Evolutionary conservation across 2,113 vertebrate species (phyloP).

Genomic region (Rhizomys pruinosus): DNA sequence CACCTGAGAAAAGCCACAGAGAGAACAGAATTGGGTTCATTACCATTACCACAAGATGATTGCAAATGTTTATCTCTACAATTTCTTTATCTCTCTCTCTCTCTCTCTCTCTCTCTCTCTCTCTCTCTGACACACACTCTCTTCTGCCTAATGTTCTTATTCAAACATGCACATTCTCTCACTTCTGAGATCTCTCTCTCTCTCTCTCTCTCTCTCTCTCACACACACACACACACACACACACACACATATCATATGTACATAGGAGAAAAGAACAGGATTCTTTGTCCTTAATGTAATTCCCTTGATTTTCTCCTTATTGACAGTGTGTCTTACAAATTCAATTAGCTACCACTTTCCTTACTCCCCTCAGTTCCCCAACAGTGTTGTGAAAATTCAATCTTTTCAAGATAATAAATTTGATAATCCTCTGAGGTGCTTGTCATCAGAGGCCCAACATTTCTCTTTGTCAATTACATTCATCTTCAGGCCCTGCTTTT

Average conservation of each 20-base stretch:
- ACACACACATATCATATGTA: not conserved
- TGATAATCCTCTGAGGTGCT: constrained; percentile 68
- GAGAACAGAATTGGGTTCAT: not conserved
- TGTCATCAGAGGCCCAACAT: constrained; percentile 55
- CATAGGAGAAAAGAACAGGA: not conserved
- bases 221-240: not conserved
- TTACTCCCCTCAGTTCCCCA: not conserved
- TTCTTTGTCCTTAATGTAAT: constrained; percentile 16
- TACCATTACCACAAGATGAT: not conserved
- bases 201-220: not conserved
- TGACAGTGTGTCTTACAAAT: constrained; percentile 49
- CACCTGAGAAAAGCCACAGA: constrained; percentile 4
- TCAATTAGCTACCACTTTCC: constrained; percentile 60
- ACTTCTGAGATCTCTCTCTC: not conserved
- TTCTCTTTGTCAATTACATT: constrained; percentile 76
- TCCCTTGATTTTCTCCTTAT: constrained; percentile 46
- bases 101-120: not conserved
- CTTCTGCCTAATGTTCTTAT: too few species aligned
- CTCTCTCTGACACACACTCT: not conserved
- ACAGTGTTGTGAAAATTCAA: constrained; percentile 56
- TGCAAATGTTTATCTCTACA: not conserved
- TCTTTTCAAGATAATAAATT: constrained; percentile 65
- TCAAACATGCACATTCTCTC: not conserved
- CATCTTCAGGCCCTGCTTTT: constrained; percentile 57
- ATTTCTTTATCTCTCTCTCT: not conserved